These are phyloP conservation scores for Pteria penguin DNA, from an alignment of 2,888 invertebrate species.

Conservation along the genomic window DNA sequence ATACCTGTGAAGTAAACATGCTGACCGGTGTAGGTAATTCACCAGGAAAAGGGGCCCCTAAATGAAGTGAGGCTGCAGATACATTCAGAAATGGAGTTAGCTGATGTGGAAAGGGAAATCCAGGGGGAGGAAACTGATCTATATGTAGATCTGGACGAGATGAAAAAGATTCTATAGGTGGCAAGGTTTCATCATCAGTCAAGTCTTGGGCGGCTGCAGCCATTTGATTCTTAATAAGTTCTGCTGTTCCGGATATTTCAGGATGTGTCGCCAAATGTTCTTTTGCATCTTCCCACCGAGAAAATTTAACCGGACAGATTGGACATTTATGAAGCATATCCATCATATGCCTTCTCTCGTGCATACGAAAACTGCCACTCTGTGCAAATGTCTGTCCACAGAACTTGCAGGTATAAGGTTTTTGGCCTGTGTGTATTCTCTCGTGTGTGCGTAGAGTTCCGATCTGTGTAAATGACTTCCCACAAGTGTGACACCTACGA, in stretches of 20 bases:
- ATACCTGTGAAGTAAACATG: slow-evolving; percentile 44
- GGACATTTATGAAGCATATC: slow-evolving; percentile 72
- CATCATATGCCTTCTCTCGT: slow-evolving; percentile 72
- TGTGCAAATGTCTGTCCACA: slow-evolving; percentile 73
- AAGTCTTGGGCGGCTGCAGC: slow-evolving; percentile 14
- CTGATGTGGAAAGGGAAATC: slow-evolving; percentile 39
- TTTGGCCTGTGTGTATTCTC: slow-evolving; percentile 72
- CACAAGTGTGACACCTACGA: slow-evolving; percentile 54
- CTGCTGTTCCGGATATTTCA: slow-evolving; percentile 31
- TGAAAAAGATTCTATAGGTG: slow-evolving; percentile 30
- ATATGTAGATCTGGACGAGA: slow-evolving; percentile 44
- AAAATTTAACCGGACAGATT: slow-evolving; percentile 70
- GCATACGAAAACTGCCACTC: slow-evolving; percentile 74
- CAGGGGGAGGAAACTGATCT: slow-evolving; percentile 40
- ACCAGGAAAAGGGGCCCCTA: slow-evolving; percentile 16
- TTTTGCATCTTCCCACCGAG: slow-evolving; percentile 67
- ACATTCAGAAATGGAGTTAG: slow-evolving; percentile 31
- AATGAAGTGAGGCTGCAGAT: slow-evolving; percentile 32
- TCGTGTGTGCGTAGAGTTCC: slow-evolving; percentile 74
- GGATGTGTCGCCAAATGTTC: slow-evolving; percentile 72
- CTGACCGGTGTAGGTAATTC: slow-evolving; percentile 52
- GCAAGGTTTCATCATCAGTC: slow-evolving; percentile 28
- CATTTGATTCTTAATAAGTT: slow-evolving; percentile 27
- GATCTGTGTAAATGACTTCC: slow-evolving; percentile 74
- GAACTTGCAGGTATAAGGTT: slow-evolving; percentile 72